Conservation (phyloP, 2,797 vertebrate genomes). For the Epinephelus coioides region DNA sequence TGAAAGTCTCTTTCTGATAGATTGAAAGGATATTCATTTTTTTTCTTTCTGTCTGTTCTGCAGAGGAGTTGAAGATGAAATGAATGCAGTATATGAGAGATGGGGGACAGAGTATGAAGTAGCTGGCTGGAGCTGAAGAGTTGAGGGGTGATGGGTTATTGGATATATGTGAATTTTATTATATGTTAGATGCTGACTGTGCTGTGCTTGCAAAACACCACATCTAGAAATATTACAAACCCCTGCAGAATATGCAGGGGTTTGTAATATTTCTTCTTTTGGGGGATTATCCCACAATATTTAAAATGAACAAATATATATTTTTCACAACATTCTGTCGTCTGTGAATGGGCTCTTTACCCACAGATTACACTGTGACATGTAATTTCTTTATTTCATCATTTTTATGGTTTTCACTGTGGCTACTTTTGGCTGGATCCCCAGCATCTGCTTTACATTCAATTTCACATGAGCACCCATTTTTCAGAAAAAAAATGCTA, state of each 20-base stretch:
- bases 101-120: not conserved
- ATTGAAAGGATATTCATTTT: conserved; percentile 21
- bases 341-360: conserved; percentile 20
- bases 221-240: not conserved
- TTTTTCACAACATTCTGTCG: conserved; percentile 21
- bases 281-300: not conserved
- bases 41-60: not conserved
- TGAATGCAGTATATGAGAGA: not conserved
- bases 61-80: not conserved
- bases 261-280: conserved; percentile 18
- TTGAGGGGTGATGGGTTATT: not conserved
- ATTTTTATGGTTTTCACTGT: conserved; percentile 47
- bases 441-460: conserved; percentile 53
- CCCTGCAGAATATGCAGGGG: not conserved
- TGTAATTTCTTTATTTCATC: conserved; percentile 43
- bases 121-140: not conserved
- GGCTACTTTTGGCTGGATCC: conserved; percentile 35
- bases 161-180: conserved; percentile 5
- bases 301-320: conserved; percentile 12
- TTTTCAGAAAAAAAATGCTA: conserved; percentile 22
- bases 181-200: not conserved
- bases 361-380: conserved; percentile 31
- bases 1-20: conserved; percentile 20
- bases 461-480: conserved; percentile 23
- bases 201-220: not conserved